Evolutionary conservation across 2,888 invertebrate species (phyloP), one percentile per base, ranked within the genome.

Genomic region (Apantesis nais): DNA sequence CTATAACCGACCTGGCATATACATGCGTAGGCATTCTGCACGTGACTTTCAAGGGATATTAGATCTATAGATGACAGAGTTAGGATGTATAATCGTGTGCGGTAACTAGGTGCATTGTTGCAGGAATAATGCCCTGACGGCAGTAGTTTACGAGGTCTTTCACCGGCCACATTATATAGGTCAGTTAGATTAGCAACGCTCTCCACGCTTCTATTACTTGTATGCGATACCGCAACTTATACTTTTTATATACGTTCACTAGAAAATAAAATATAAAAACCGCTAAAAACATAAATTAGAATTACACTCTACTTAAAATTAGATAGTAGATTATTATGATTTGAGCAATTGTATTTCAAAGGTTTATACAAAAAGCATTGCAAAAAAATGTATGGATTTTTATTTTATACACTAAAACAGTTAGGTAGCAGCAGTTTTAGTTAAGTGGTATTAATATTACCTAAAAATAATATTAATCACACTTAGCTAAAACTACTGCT

Each of bases 81-180:
- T 92, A 93, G 86, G 86, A 82, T 77, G 77, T 86, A 90, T 83
- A 89, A 88, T 93, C 81, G 91, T 78, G 80, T 87, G 86, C 78
- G 72, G 78, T 74, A 81, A 79, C 78, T 78, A 77, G 78, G 83
- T 86, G 89, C 89, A 92, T 90, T 91, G 91, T 93, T 91, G 91
- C 89, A 88, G 92, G 92, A 93, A 93, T 93, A 93, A 92, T 93
- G 92, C 92, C 90, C 90, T 88, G 86, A 85, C 86, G 88, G 90
- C 85, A 90, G 89, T 91, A 90, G 92, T 94, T 94, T 93, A 95
- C 89, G 94, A 94, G 94, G 94, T 95, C 94, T 94, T 94, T 95
- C 94, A 94, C 94, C 94, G 92, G 80, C 85, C 88, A 87, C 87
- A 87, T 85, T 89, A 94, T 93, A 95, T 95, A 88, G 94, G 94